Percentiles rank a stretch among this genome's conserved stretches.
phyloP scores from a whole-genome alignment of 64 coral and sea anemone species.

The Trachythela sp. region DNA sequence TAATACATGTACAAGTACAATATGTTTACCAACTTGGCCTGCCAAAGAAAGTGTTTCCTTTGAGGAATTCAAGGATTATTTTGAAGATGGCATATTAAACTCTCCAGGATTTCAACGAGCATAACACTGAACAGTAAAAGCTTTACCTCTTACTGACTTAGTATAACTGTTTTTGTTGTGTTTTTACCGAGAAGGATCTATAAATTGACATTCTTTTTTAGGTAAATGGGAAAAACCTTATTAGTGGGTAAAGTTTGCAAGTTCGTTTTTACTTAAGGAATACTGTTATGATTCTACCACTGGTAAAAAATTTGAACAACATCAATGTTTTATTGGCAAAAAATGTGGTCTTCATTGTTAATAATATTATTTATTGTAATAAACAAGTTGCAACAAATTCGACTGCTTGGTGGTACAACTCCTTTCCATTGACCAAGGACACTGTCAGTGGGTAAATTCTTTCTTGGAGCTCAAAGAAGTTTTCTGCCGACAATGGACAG shows the following conservation, averaged over 20 bases:
- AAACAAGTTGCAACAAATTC: slow-evolving; percentile 15
- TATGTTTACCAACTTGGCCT: slow-evolving; percentile 48
- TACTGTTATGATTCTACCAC: not conserved
- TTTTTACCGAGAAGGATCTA: not conserved
- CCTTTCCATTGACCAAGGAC: not conserved
- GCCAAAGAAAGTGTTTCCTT: slow-evolving; percentile 35
- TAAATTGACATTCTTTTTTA: not conserved
- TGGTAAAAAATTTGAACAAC: not conserved
- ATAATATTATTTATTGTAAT: not conserved
- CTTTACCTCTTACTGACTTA: not conserved
- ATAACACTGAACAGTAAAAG: slow-evolving; percentile 15
- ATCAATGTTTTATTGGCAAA: not conserved
- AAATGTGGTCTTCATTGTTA: not conserved
- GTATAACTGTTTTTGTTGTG: not conserved
- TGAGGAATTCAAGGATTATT: slow-evolving; percentile 32
- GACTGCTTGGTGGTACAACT: not conserved
- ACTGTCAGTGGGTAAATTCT: not conserved
- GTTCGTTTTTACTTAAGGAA: not conserved
- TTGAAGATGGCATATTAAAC: slow-evolving; percentile 40
- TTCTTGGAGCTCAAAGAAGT: not conserved
- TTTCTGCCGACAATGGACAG: not conserved
- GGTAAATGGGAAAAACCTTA: not conserved
- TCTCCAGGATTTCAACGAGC: slow-evolving; percentile 37
- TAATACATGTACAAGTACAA: slow-evolving; percentile 49
- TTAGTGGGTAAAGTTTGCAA: not conserved